A percentile compares a stretch with the other conserved stretches of the same genome.
Evolutionary conservation across 2,888 invertebrate species (phyloP).

Genomic region (Pasiphila rectangulata): DNA sequence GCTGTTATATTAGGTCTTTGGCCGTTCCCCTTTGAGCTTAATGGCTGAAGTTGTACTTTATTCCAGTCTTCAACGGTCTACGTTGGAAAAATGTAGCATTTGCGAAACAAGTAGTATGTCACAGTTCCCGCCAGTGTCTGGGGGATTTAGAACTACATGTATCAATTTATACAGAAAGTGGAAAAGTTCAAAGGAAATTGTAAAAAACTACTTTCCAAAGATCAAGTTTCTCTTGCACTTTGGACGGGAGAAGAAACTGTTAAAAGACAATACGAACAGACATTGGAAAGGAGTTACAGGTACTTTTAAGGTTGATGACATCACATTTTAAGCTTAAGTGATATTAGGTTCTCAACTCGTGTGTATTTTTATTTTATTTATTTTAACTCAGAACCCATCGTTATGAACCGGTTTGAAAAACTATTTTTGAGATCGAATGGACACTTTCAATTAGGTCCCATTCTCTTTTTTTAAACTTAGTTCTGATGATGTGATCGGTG

Average conservation of each 20-base stretch:
- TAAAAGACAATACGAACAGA: not conserved
- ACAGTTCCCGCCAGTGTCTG: constrained; percentile 15
- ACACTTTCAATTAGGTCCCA: too few species aligned
- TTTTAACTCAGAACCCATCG: too few species aligned
- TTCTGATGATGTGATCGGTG: too few species aligned
- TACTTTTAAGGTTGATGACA: too few species aligned
- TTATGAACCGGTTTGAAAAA: too few species aligned
- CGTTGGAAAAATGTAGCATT: constrained; percentile 50
- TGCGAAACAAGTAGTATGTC: constrained; percentile 18
- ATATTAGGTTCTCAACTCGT: too few species aligned
- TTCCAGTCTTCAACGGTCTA: constrained; percentile 45
- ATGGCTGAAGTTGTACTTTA: constrained; percentile 61
- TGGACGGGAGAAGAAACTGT: not conserved
- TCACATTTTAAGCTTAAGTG: too few species aligned
- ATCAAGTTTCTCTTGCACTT: not conserved
- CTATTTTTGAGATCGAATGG: too few species aligned
- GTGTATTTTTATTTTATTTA: too few species aligned
- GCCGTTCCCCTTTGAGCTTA: constrained; percentile 32
- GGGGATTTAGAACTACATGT: constrained; percentile 12
- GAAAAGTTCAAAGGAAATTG: constrained; percentile 10
- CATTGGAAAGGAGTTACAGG: not conserved
- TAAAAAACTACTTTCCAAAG: constrained; percentile 1
- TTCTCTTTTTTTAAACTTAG: too few species aligned
- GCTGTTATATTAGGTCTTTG: constrained; percentile 12
- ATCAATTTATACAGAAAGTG: constrained; percentile 17